Evolutionary conservation across 2,888 invertebrate genomes (phyloP), one percentile per base, ranked within the genome.

Genomic region (Cremastinae sp.): DNA sequence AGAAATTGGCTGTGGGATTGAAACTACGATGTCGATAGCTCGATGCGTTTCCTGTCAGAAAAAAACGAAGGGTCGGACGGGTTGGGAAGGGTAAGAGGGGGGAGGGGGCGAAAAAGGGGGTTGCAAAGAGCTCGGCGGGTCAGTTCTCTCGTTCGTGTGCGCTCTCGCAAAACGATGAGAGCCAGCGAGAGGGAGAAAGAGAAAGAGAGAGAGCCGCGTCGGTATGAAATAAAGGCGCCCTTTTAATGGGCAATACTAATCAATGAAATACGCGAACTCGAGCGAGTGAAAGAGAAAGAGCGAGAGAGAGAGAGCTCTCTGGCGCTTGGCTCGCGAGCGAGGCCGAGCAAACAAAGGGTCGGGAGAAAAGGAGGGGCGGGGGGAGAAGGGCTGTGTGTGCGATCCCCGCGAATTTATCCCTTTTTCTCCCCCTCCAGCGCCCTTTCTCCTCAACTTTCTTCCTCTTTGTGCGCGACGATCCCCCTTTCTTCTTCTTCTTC

Each of bases 241-340:
- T 86, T 88, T 87, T 88, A 88, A 89, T 88, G 87, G 88, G 85
- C 85, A 89, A 89, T 88, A 86, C 87, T 87, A 87, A 87, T 88
- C 89, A 89, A 89, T 89, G 88, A 88, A 88, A 88, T 87, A 88
- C 88, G 88, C 70, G 70, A 70, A 61, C 54, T 43, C 61, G 87
- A 89, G 86, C 84, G 83, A 83, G 78, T 22, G 12, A 41, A 41
- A 16, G 82, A 81, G 83, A n/a, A n/a, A n/a, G n/a, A 78, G 82
- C 79, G 78, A 79, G 81, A 81, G 78, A 65, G 79, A 75, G 71
- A 47, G 61, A 36, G 61, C 49, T 53, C 81, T 82, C 83, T 80
- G 83, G 80, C 34, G 78, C 80, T 81, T 73, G 80, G 80, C 81
- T 75, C 74, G 79, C 80, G 81, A 83, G 83, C 83, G 84, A 84